Conservation (phyloP, 2,797 vertebrate species). For the Macrochelys suwanniensis region DNA sequence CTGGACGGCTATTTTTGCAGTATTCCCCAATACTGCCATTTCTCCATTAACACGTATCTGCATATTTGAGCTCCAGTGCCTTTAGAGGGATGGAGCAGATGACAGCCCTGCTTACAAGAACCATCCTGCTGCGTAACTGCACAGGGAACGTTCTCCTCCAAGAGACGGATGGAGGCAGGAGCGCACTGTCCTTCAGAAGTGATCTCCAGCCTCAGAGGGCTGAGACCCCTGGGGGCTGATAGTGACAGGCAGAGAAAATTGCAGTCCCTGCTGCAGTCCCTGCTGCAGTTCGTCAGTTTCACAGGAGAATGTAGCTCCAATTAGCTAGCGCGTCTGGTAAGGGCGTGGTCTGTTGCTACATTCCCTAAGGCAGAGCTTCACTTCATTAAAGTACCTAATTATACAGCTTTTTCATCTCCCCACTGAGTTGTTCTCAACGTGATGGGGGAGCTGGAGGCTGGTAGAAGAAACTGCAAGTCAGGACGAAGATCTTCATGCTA, state of each 20-base stretch:
- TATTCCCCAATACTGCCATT: neutral
- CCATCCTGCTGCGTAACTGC: accelerated
- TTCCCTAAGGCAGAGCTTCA: slow-evolving; percentile 61
- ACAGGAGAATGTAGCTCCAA: slow-evolving; percentile 47
- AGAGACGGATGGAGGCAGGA: neutral
- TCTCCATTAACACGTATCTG: neutral
- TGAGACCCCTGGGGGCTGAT: slow-evolving; percentile 23
- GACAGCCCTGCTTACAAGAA: accelerated
- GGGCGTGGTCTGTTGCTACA: neutral
- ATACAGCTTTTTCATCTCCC: slow-evolving; percentile 35
- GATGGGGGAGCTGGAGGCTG: slow-evolving; percentile 15
- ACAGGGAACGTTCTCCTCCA: neutral
- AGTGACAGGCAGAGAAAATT: slow-evolving; percentile 17
- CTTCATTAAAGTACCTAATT: slow-evolving; percentile 70
- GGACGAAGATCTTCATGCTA: slow-evolving; percentile 39
- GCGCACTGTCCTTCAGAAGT: neutral
- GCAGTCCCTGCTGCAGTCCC: neutral
- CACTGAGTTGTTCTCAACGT: slow-evolving; percentile 32
- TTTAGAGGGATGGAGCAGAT: neutral
- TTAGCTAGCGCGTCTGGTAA: slow-evolving; percentile 46
- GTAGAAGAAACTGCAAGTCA: slow-evolving; percentile 60
- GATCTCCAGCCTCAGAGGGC: slow-evolving; percentile 31
- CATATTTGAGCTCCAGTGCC: neutral
- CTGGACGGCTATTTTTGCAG: neutral
- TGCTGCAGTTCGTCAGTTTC: neutral